Conservation (phyloP, 2,113 vertebrate genomes). For the Actinemys pallida region DNA sequence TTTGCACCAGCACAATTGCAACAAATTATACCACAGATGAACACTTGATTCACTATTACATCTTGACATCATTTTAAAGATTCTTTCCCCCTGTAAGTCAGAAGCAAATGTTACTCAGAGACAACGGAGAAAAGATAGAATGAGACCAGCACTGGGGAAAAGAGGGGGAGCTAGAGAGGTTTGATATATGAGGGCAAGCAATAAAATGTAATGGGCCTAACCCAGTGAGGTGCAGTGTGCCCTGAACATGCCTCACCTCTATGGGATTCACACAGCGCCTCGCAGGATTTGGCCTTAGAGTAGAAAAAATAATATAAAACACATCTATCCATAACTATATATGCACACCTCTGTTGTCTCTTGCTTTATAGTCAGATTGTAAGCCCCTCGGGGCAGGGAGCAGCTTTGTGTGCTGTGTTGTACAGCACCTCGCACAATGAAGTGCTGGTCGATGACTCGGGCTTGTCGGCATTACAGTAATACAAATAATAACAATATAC, state of each 20-base stretch:
- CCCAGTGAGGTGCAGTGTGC: not conserved
- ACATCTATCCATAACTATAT: not conserved
- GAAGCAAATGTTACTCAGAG: not conserved
- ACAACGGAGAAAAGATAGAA: not conserved
- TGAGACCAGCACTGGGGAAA: not conserved
- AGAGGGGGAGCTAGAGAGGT: not conserved
- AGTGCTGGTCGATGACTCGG: no score
- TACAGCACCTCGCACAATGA: not conserved
- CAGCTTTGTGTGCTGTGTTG: not conserved
- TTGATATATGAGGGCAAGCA: not conserved
- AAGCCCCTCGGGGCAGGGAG: not conserved
- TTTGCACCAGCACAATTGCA: not conserved
- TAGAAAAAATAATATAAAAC: not conserved
- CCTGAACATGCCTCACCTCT: not conserved
- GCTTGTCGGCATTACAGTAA: not conserved
- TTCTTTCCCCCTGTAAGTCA: rapidly evolving
- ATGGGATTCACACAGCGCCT: not conserved
- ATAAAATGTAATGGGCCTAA: not conserved
- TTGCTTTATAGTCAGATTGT: not conserved
- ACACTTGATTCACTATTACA: rapidly evolving
- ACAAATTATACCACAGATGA: not conserved
- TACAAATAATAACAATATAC: not conserved
- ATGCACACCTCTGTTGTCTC: not conserved
- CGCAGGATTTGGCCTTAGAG: not conserved
- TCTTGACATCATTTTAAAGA: not conserved